Base-by-base conservation (phyloP, 1,140 invertebrate species). In the Protaetia brevitarsis region DNA sequence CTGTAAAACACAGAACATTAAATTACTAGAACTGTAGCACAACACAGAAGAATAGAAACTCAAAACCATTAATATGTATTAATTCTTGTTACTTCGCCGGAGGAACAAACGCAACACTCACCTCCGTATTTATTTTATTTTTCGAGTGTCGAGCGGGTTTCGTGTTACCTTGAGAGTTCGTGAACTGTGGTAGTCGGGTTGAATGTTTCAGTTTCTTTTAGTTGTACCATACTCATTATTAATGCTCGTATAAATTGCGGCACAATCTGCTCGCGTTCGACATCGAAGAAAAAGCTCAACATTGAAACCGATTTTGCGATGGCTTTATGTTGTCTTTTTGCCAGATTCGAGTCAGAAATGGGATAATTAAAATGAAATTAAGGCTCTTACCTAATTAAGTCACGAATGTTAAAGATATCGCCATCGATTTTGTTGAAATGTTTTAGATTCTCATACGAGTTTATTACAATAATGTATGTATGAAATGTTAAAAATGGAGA, bases 111-210 rank as follows among this genome's bases (percentile, higher is more conserved):
- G 41, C n/a, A 23, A 51, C 41, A 51, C 41, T 51, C 13, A 10
- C 26, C n/a, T 19, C 19, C 6, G 16, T 23, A 23, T 51, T 19
- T 51, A 51, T 51, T 51, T 51, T 51, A 51, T 51, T 19, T 51
- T 51, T 51, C 41, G 71, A 66, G 16, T 36, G 60, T 62, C 21
- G 30, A 28, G 57, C 37, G 10, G 51, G 30, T 28, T 66, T 71
- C 36, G 69, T 73, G 72, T 79, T 78, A 72, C 72, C 76, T 75
- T 75, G 72, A 74, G 68, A 73, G 74, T 71, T 75, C 72, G 74
- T 71, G 74, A 71, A 74, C 76, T 71, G 69, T 64, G 34, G 41
- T 23, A 6, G 41, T 16, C 41, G 16, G 41, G 41, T 51, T 23
- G 41, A 51, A 51, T 19, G 19, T 11, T 21, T 19, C 41, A 51